Evolutionary conservation across 2,797 vertebrate genomes (phyloP), one percentile per base, ranked within the genome.

Genomic region (Acipenser oxyrinchus): DNA sequence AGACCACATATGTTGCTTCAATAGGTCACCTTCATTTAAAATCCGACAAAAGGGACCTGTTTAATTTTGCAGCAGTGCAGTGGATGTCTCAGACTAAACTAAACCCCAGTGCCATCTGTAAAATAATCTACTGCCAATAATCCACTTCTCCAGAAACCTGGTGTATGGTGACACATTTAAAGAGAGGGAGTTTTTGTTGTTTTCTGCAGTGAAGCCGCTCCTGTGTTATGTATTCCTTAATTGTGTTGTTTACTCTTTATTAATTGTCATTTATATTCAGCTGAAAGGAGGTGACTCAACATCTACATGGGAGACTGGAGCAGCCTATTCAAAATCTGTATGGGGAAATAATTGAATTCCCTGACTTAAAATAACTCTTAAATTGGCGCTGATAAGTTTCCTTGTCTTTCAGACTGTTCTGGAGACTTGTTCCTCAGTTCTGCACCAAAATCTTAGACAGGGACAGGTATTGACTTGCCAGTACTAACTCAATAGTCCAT

Each of bases 171-270:
- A 2, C 12, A n/a, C 55, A 58, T 13, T 13, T 58, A 11, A 37
- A 11, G 55, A 11, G 10, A 18, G 18, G 18, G 18, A 2, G 15
- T 11, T n/a, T 58, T 58, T 58, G 12, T 58, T 58, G 10, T 58
- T 58, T 58, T 58, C 15, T 58, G 12, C 55, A 50, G 55, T 15
- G 48, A 7, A 49, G 13, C 55, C 15, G 48, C 15, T 49, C 48
- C 11, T 66, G 57, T 55, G 48, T 65, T 65, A 57, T 55, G 49
- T 23, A 57, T 23, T 37, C 11, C 51, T 58, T 65, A 65, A 65
- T 65, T 65, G 49, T 51, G 37, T 65, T 61, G 60, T 61, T 65
- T 55, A 10, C 51, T 58, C 64, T 65, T 65, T 52, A 65, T 65
- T 65, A 65, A 65, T 65, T 65, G 55, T 10, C 55, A 58, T 53